Evolutionary conservation across 2,888 invertebrate genomes (phyloP).

Genomic region (Portevinia maculata): DNA sequence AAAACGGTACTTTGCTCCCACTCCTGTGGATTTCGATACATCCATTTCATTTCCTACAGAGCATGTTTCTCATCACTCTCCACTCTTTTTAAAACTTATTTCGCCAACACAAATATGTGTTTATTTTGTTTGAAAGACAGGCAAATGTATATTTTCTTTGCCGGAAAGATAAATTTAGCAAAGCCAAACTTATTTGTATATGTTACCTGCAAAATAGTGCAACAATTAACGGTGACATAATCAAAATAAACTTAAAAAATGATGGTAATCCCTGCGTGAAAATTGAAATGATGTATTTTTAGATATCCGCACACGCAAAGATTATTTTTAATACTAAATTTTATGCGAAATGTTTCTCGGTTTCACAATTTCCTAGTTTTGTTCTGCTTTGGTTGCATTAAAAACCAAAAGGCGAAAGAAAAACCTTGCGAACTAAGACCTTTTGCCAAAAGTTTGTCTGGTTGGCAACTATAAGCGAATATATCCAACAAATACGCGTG

Average conservation of each 20-base stretch:
- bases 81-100: background rate
- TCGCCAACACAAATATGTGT: constrained; percentile 6
- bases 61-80: constrained; percentile 1
- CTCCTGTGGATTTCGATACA: constrained; percentile 1
- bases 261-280: constrained; percentile 37
- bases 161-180: constrained; percentile 50
- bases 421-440: constrained; percentile 25
- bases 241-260: constrained; percentile 45
- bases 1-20: background rate
- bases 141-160: constrained; percentile 6
- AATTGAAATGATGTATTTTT: constrained; percentile 44
- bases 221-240: constrained; percentile 60
- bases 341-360: constrained; percentile 37
- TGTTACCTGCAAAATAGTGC: constrained; percentile 30
- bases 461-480: constrained; percentile 36
- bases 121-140: constrained; percentile 9
- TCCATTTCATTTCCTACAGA: too few relatives aligned
- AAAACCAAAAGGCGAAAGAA: constrained; percentile 9
- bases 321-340: constrained; percentile 42
- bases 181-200: background rate
- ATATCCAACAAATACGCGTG: constrained; percentile 45
- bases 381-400: constrained; percentile 9
- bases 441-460: constrained; percentile 44
- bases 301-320: constrained; percentile 70
- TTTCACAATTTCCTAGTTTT: constrained; percentile 37